Conservation (phyloP, 2,113 vertebrate species). For the Eulemur macaco region DNA sequence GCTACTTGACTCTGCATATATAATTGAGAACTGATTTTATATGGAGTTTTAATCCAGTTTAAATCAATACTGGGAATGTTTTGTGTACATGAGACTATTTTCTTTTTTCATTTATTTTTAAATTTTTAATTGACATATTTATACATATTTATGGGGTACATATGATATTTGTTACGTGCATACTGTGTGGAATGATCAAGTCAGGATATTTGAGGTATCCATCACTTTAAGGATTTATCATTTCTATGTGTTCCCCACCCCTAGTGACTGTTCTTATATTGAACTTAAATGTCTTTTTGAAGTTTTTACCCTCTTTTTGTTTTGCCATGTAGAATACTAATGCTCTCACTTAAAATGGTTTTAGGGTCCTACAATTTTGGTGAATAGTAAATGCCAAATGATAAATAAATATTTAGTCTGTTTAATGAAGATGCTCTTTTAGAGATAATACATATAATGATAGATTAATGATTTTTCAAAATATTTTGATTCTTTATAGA, state of each 20-base stretch:
- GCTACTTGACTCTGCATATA: background rate
- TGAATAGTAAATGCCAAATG: background rate
- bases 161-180: background rate
- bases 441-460: background rate
- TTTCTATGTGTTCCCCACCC: background rate
- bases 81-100: background rate
- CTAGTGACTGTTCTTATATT: background rate
- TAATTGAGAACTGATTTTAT: constrained; percentile 40
- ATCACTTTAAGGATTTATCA: background rate
- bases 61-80: background rate
- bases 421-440: background rate
- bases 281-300: background rate
- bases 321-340: background rate
- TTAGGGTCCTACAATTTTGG: background rate
- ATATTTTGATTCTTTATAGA: background rate
- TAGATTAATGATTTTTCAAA: constrained; percentile 24
- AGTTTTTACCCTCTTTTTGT: background rate
- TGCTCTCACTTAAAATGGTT: background rate
- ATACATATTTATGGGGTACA: background rate
- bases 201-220: background rate
- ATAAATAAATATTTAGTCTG: background rate
- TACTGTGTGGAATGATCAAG: background rate
- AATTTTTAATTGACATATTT: background rate
- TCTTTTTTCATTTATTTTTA: background rate
- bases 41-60: background rate